Percentiles rank a stretch among this genome's conserved stretches.
phyloP scores from a whole-genome alignment of 92 coral and sea anemone species.

The Blastomussa wellsi region DNA sequence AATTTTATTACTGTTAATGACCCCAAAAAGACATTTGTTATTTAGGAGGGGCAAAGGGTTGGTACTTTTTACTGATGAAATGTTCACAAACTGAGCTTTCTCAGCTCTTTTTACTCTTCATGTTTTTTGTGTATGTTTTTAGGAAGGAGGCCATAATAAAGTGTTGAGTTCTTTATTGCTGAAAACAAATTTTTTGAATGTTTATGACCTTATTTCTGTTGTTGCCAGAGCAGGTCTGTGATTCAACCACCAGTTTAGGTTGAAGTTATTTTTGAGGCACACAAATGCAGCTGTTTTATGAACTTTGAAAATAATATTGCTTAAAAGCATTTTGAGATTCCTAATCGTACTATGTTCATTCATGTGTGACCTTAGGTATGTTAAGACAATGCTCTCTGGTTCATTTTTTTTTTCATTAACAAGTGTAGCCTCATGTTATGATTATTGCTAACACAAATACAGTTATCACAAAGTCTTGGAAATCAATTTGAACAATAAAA shows the following conservation, averaged over 20 bases:
- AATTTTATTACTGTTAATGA: too few species aligned
- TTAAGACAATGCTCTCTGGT: neutral
- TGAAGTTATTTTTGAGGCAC: neutral
- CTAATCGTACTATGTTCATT: slow-evolving; percentile 19
- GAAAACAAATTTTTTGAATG: slow-evolving; percentile 9
- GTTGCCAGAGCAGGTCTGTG: too few species aligned
- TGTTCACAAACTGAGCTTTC: slow-evolving; percentile 23
- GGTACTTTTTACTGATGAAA: neutral
- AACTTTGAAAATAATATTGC: slow-evolving; percentile 7
- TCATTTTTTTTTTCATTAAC: slow-evolving; percentile 8
- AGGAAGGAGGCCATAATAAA: slow-evolving; percentile 3
- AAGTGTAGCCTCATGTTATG: slow-evolving; percentile 24
- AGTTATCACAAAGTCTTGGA: slow-evolving; percentile 15
- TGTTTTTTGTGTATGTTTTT: slow-evolving; percentile 8
- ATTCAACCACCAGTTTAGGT: neutral
- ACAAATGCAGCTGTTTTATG: slow-evolving; percentile 6
- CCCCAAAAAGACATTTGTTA: neutral
- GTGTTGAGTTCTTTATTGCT: slow-evolving; percentile 20
- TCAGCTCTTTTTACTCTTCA: slow-evolving; percentile 26
- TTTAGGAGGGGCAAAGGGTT: slow-evolving; percentile 19
- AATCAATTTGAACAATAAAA: slow-evolving; percentile 31
- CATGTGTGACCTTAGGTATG: neutral
- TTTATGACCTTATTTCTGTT: too few species aligned
- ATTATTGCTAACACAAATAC: slow-evolving; percentile 27
- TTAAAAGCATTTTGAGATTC: neutral